Conservation (phyloP, 1,140 invertebrate genomes). For the Campoletis sonorensis region DNA sequence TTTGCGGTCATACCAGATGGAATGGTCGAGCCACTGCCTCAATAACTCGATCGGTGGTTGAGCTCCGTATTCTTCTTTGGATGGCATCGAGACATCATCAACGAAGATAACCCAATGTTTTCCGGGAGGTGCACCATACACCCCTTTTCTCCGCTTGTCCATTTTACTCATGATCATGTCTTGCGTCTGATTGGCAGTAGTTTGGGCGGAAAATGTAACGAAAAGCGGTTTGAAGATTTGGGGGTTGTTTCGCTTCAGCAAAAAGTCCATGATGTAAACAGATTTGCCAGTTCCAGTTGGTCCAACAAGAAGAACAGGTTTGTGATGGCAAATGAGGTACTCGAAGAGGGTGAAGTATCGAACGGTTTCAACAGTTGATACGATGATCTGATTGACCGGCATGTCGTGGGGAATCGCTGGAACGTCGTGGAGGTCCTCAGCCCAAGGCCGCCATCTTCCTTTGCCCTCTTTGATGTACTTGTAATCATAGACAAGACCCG, state of each 20-base stretch:
- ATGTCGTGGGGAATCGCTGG: slow-evolving; percentile 92
- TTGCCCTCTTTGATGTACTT: slow-evolving; percentile 93
- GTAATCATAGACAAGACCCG: slow-evolving; percentile 92
- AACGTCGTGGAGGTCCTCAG: slow-evolving; percentile 87
- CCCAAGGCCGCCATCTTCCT: slow-evolving; percentile 94
- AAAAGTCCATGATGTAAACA: slow-evolving; percentile 88
- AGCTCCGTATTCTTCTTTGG: slow-evolving; percentile 91
- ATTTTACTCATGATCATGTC: slow-evolving; percentile 97
- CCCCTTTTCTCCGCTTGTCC: slow-evolving; percentile 94
- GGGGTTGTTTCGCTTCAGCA: slow-evolving; percentile 89
- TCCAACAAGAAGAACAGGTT: slow-evolving; percentile 90
- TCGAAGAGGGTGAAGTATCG: slow-evolving; percentile 87
- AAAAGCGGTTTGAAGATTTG: slow-evolving; percentile 89
- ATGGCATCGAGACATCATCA: slow-evolving; percentile 96
- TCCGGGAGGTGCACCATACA: slow-evolving; percentile 94
- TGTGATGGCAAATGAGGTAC: slow-evolving; percentile 86
- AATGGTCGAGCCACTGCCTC: slow-evolving; percentile 94
- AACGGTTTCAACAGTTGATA: slow-evolving; percentile 93
- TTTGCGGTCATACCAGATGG: slow-evolving; percentile 95
- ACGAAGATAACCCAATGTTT: slow-evolving; percentile 94
- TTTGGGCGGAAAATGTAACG: slow-evolving; percentile 96
- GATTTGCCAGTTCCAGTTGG: slow-evolving; percentile 96
- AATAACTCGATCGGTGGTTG: slow-evolving; percentile 95
- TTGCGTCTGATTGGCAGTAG: slow-evolving; percentile 94
- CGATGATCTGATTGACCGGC: slow-evolving; percentile 95